A percentile compares a stretch with the other conserved stretches of the same genome.
Conservation (phyloP, 1,140 invertebrate species). For the Littorina saxatilis region DNA sequence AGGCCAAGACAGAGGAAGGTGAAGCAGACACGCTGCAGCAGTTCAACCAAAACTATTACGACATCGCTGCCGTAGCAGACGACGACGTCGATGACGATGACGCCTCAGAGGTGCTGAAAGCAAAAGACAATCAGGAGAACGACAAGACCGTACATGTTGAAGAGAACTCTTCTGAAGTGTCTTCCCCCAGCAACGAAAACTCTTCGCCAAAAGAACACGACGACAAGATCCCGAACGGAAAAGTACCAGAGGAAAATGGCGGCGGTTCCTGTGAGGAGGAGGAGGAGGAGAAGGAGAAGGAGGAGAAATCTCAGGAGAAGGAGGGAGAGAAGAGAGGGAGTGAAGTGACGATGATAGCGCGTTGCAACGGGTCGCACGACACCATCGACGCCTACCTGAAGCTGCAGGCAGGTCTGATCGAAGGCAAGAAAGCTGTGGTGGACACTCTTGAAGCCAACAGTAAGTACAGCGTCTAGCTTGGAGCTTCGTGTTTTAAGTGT, state of each 20-base stretch:
- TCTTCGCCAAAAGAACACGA: not conserved
- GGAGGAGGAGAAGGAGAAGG: not conserved
- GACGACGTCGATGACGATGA: not conserved
- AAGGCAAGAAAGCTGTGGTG: too few relatives aligned
- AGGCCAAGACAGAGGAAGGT: too few relatives aligned
- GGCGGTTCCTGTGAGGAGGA: not conserved
- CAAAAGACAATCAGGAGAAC: not conserved
- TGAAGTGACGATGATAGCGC: not conserved
- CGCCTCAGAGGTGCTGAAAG: not conserved
- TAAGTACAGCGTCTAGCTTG: too few relatives aligned
- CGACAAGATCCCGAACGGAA: not conserved
- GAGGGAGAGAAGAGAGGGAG: not conserved
- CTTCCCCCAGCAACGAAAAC: too few relatives aligned
- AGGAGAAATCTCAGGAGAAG: not conserved
- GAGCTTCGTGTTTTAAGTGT: too few relatives aligned
- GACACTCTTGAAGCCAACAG: too few relatives aligned
- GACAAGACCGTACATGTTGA: not conserved
- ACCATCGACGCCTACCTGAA: conserved; percentile 23
- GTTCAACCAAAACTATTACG: conserved; percentile 2
- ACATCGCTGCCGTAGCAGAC: not conserved
- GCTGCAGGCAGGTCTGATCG: not conserved
- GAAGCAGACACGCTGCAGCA: conserved; percentile 9
- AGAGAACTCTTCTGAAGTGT: too few relatives aligned
- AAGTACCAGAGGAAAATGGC: not conserved
- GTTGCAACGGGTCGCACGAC: conserved; percentile 16